Base-by-base conservation (phyloP, 2,113 vertebrate species). In the Amblyornis subalaris region DNA sequence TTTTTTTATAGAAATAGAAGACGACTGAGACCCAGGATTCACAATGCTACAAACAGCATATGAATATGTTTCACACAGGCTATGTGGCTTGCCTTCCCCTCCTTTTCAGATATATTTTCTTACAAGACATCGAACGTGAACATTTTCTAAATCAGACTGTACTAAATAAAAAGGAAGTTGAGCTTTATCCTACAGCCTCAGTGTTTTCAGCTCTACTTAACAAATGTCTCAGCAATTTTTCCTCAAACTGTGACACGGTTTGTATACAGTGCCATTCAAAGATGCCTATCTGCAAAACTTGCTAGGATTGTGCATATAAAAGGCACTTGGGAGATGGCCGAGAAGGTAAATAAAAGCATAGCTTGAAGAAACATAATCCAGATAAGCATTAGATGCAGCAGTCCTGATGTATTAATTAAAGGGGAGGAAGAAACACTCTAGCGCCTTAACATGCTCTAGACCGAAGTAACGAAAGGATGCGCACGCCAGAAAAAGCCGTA, bases 221-320 rank as follows among this genome's bases (percentile, higher is more conserved):
- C 16, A 67, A 67, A 75, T 3, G 21, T 13, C 65, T 87, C 55
- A 44, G 79, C 75, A 84, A 54, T 91, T 81, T 88, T 86, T 78
- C 29, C 79, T 64, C 50, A 35, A 94, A 82, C 82, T 64, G 76
- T 72, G 85, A 33, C 69, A 66, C 18, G n/a, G 26, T 58, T 51
- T 64, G 36, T 4, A 40, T 7, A 70, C 78, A 45, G 26, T 85
- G 70, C 42, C 36, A 54, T 69, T 53, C 69, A 45, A 65, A 90
- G 19, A 69, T 28, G 74, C 38, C 62, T 28, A 70, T 65, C 87
- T 67, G 78, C 85, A 93, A 94, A 94, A 96, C 91, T 92, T 95
- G 65, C 57, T 47, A 33, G 60, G 44, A 62, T 22, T 79, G 64
- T 47, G 36, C 48, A 25, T 8, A 60, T 11, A 69, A 85, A 89